Percentiles rank a stretch among this genome's conserved stretches.
phyloP scores from a whole-genome alignment of 2,888 invertebrate species.

The Pristionchus mayeri region DNA sequence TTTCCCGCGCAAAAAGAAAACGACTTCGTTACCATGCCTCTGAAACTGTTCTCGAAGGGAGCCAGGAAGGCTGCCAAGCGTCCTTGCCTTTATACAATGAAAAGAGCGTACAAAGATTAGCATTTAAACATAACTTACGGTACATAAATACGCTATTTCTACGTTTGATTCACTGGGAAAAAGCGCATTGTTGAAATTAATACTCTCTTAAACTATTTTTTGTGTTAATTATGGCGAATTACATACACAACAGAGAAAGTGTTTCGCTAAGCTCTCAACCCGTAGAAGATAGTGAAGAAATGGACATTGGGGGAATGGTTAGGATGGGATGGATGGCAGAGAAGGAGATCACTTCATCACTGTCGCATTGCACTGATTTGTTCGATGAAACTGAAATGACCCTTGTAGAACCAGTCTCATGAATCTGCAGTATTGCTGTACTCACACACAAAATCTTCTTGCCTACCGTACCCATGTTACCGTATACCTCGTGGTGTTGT shows the following conservation, averaged over 20 bases:
- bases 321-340: not conserved
- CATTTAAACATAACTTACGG: too few species aligned
- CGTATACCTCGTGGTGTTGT: conserved; percentile 63
- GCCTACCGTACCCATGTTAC: not conserved
- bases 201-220: not conserved
- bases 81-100: too few species aligned
- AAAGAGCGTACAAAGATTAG: too few species aligned
- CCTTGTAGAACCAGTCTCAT: not conserved
- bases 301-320: not conserved
- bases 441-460: not conserved
- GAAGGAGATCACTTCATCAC: not conserved
- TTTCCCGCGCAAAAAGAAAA: too few species aligned
- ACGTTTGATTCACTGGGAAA: not conserved
- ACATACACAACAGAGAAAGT: not conserved
- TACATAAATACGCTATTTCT: not conserved
- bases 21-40: too few species aligned
- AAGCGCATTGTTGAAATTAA: not conserved
- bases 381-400: conserved; percentile 51
- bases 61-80: too few species aligned
- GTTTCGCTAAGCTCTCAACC: conserved; percentile 18
- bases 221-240: not conserved
- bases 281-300: not conserved
- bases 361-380: conserved; percentile 47
- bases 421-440: not conserved
- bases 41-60: too few species aligned